Conservation (phyloP, 2,888 invertebrate species). For the Pristionchus arcanus region DNA sequence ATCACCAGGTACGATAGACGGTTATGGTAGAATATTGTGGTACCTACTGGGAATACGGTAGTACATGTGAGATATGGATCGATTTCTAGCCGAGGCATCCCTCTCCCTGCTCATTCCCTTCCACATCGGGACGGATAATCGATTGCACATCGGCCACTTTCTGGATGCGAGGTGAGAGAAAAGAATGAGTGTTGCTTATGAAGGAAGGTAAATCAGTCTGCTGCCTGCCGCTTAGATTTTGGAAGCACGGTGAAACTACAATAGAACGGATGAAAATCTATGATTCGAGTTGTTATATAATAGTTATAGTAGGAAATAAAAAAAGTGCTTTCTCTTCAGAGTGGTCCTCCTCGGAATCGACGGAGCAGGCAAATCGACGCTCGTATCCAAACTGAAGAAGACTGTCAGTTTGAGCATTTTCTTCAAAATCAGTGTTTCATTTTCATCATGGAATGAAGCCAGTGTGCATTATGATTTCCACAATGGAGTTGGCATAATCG, state of each 20-base stretch:
- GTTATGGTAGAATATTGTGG: neutral
- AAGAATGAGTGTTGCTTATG: neutral
- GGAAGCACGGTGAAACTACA: no score
- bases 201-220: no score
- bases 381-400: slow-evolving; percentile 83
- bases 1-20: slow-evolving; percentile 38
- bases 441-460: neutral
- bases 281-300: no score
- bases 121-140: slow-evolving; percentile 84
- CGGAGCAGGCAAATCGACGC: slow-evolving; percentile 84
- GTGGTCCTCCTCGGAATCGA: slow-evolving; percentile 84
- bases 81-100: slow-evolving; percentile 80
- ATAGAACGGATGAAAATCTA: no score
- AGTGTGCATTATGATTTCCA: neutral
- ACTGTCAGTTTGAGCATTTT: slow-evolving; percentile 79
- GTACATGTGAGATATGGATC: neutral
- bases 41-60: neutral
- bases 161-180: slow-evolving; percentile 76
- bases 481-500: neutral
- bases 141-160: slow-evolving; percentile 84
- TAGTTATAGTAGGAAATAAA: neutral
- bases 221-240: no score
- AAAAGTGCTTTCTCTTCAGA: slow-evolving; percentile 80
- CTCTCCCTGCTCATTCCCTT: slow-evolving; percentile 83
- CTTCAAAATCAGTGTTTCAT: neutral